phyloP scores from a whole-genome alignment of 2,113 vertebrate genomes.

The Chaetodon trifascialis region DNA sequence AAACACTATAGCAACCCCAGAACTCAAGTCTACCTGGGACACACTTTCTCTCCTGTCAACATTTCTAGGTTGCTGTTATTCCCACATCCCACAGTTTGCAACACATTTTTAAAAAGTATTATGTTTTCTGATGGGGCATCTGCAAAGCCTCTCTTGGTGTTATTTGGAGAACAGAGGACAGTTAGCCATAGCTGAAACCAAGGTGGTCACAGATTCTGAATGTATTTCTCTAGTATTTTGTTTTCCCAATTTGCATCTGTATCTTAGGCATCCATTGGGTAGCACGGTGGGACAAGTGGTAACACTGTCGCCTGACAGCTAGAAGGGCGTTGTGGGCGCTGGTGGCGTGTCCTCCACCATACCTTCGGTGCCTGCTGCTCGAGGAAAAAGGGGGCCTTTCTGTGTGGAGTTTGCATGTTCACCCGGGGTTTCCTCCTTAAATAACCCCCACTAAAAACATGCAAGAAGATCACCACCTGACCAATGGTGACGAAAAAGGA shows the following conservation, averaged over 20 bases:
- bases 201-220: background rate
- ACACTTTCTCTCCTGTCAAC: background rate
- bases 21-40: background rate
- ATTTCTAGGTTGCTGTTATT: background rate
- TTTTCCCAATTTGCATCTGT: background rate
- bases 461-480: no score
- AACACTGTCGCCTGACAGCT: no score
- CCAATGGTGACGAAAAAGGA: no score
- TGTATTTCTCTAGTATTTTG: background rate
- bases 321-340: no score
- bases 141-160: constrained; percentile 14
- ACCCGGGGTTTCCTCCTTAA: no score
- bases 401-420: no score
- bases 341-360: no score
- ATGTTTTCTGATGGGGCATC: background rate
- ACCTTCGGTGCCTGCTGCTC: no score
- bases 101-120: constrained; percentile 4
- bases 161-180: background rate
- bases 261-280: constrained; percentile 26
- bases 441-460: no score
- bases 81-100: background rate
- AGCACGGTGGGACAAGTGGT: no score
- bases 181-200: background rate
- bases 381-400: no score
- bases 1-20: background rate